Base-by-base conservation (phyloP, 2,113 vertebrate genomes). In the Pteruthius melanotis region DNA sequence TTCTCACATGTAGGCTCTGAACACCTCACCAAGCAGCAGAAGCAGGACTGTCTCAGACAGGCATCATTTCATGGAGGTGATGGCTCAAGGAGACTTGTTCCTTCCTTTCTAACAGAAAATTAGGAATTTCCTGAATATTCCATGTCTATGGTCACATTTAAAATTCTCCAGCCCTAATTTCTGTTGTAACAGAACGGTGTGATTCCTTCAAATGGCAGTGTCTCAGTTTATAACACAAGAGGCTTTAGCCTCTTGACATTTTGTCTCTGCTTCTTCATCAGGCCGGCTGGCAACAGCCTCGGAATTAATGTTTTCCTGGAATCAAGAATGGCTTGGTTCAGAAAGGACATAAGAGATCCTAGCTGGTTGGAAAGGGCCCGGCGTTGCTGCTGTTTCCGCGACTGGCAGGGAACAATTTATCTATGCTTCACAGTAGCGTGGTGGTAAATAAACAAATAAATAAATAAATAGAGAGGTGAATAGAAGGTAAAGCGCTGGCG, bases 401-500 rank as follows among this genome's bases (percentile, higher is more conserved):
- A n/a, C 47, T 14, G 37, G 49, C 45, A 21, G 33, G 7, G 61
- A 53, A 65, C 42, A 20, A 37, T 54, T 31, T 42, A 26, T 8
- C 39, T 12, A 2, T 0, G 26, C 15, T 37, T 59, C 47, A 22
- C 53, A 27, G 31, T 4, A 23, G 14, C 4, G 26, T 7, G 40
- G 18, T 13, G 53, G 12, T 10, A 49, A 39, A 77, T 8, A 31
- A 49, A 52, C 7, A 27, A 50, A 44, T 37, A 64, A 54, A 53
- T 11, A 6, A 15, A n/a, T 5, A 22, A 42, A 44, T 1, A 52
- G n/a, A n/a, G n/a, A n/a, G 61, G 42, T 13, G 24, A 23, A 44
- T 7, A 15, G 35, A 19, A 44, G 66, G 50, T 0, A 0, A 28
- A 30, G 37, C 1, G 18, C 1, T 17, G 3, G 45, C 2, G 3